Conservation (phyloP, 2,113 vertebrate genomes). For the Romanogobio albipinnatus region DNA sequence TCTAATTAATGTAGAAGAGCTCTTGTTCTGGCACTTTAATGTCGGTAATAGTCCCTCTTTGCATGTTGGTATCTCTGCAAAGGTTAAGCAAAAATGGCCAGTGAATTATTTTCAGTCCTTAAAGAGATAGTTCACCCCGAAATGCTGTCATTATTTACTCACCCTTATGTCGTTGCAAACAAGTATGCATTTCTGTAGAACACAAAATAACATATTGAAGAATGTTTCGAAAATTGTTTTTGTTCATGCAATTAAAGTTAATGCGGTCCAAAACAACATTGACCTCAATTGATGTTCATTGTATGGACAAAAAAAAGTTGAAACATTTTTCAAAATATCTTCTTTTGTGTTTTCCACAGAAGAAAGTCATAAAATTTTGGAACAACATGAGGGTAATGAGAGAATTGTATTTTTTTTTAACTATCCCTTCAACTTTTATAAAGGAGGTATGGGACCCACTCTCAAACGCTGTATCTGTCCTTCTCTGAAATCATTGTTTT, state of each 20-base stretch:
- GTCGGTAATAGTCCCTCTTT: not conserved
- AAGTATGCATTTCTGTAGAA: not conserved
- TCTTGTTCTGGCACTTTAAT: constrained; percentile 17
- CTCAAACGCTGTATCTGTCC: too few relatives aligned
- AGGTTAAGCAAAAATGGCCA: not conserved
- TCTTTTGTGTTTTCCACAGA: not conserved
- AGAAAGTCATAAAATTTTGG: too few relatives aligned
- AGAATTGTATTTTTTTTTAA: not conserved
- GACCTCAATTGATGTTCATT: too few relatives aligned
- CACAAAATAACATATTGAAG: not conserved
- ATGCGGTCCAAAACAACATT: not conserved
- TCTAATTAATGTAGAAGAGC: constrained; percentile 43
- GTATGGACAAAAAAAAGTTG: not conserved
- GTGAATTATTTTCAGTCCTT: not conserved
- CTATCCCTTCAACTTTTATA: not conserved
- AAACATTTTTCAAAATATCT: not conserved
- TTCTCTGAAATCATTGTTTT: too few relatives aligned
- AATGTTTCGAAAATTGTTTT: not conserved
- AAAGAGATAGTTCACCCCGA: not conserved
- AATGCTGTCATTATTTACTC: not conserved
- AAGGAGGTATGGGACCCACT: too few relatives aligned
- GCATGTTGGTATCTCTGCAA: not conserved
- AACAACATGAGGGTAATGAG: too few relatives aligned
- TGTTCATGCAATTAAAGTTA: not conserved
- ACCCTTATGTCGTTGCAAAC: not conserved